phyloP scores from a whole-genome alignment of 1,140 invertebrate species.

The Arion vulgaris region DNA sequence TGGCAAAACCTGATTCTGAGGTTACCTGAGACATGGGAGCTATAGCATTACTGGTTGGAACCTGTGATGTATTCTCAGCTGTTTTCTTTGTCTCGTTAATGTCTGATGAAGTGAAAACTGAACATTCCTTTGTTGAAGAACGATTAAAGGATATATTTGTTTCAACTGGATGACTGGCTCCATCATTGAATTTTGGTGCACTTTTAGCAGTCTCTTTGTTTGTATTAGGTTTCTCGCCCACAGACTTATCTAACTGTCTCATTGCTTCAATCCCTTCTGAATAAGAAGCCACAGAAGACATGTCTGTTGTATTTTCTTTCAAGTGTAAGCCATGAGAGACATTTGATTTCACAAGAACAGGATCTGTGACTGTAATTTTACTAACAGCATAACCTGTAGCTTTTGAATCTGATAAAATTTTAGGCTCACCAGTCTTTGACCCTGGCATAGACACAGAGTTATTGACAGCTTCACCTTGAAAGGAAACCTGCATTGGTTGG shows the following conservation, averaged over 20 bases:
- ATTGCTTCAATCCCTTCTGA: background rate
- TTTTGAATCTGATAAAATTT: background rate
- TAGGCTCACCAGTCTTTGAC: background rate
- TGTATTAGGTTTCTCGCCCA: background rate
- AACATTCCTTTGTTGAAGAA: background rate
- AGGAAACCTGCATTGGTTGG: background rate
- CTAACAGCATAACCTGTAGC: background rate
- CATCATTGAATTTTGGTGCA: background rate
- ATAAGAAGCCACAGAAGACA: background rate
- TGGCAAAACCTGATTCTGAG: background rate
- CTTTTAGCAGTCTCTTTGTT: background rate
- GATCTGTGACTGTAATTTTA: background rate
- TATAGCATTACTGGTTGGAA: constrained; percentile 13
- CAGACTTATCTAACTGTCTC: background rate
- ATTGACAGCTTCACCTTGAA: background rate
- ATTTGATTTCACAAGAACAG: background rate
- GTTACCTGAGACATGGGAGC: background rate
- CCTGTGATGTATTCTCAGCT: background rate
- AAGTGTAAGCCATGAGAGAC: background rate
- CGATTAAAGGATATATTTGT: background rate
- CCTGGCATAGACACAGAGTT: background rate
- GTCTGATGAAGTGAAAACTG: background rate
- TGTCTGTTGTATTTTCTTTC: background rate
- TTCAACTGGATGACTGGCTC: background rate
- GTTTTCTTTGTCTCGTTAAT: background rate